Evolutionary conservation across 2,113 vertebrate genomes (phyloP).

Genomic region (Scomber colias): DNA sequence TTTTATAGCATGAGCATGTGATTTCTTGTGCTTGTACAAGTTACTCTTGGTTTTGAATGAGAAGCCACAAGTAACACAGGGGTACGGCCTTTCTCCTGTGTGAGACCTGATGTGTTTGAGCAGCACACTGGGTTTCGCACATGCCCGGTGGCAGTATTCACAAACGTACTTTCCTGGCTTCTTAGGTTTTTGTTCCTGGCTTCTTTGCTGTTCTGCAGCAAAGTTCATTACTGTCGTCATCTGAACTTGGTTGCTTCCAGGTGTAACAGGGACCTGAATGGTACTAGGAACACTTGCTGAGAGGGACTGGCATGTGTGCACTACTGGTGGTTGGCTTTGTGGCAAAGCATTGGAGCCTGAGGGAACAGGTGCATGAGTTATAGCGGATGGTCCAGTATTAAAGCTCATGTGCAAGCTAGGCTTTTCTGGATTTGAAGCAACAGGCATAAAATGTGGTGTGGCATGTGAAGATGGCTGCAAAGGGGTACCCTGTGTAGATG

Average conservation of each 20-base stretch:
- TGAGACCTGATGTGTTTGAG: constrained; percentile 98
- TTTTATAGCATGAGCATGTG: constrained; percentile 98
- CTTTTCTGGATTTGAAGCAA: constrained; percentile 84
- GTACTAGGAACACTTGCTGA: constrained; percentile 89
- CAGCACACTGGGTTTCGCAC: constrained; percentile 97
- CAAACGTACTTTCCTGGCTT: constrained; percentile 98
- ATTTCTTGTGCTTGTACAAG: constrained; percentile 99
- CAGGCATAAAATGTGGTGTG: constrained; percentile 80
- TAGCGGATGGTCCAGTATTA: constrained; percentile 84
- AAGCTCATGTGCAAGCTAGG: constrained; percentile 88
- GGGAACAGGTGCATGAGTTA: constrained; percentile 86
- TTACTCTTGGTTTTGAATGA: constrained; percentile 99
- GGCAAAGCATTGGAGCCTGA: constrained; percentile 88
- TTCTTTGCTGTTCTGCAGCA: constrained; percentile 89
- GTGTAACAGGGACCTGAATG: constrained; percentile 89
- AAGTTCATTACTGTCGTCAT: constrained; percentile 90
- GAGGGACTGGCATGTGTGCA: constrained; percentile 88
- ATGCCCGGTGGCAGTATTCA: constrained; percentile 95
- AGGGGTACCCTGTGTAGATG: constrained; percentile 73
- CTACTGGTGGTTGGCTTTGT: constrained; percentile 90
- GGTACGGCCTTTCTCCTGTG: constrained; percentile 97
- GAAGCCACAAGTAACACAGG: constrained; percentile 98
- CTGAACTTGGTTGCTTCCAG: constrained; percentile 90
- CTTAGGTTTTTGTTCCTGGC: constrained; percentile 94
- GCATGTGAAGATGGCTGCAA: constrained; percentile 77